Evolutionary conservation across 2,113 vertebrate species (phyloP).

Genomic region (Narcine bancroftii): DNA sequence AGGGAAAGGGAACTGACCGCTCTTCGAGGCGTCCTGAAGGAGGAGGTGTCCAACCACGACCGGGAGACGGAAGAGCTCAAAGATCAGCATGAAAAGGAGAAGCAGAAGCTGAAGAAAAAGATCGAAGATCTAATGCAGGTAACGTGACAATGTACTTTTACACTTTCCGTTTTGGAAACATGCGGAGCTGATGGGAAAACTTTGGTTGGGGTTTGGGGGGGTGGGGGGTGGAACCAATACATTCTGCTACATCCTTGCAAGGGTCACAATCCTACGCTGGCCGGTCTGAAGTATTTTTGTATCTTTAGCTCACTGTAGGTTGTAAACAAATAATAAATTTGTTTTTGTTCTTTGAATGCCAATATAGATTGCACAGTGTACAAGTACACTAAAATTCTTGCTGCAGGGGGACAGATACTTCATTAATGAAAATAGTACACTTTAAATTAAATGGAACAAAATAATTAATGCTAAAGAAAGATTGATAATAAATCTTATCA

Average conservation of each 20-base stretch:
- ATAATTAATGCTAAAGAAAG: too few relatives aligned
- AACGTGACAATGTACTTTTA: conserved; percentile 35
- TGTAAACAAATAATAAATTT: background rate
- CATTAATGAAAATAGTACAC: too few relatives aligned
- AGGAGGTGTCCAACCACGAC: conserved; percentile 89
- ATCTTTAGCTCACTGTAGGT: background rate
- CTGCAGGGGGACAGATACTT: too few relatives aligned
- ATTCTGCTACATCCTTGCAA: background rate
- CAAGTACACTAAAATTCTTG: too few relatives aligned
- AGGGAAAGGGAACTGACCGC: conserved; percentile 86
- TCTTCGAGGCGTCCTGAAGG: conserved; percentile 87
- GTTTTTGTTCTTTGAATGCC: background rate
- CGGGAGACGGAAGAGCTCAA: conserved; percentile 83
- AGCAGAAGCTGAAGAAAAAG: conserved; percentile 59
- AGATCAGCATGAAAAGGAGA: conserved; percentile 78
- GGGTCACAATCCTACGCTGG: background rate
- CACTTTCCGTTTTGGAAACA: too few relatives aligned
- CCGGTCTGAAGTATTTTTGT: background rate
- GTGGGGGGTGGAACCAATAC: too few relatives aligned
- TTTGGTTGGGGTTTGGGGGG: too few relatives aligned
- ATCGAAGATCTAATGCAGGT: conserved; percentile 78
- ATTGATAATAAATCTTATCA: too few relatives aligned
- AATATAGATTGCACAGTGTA: too few relatives aligned
- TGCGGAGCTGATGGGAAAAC: background rate
- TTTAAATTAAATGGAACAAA: too few relatives aligned